Percentiles rank a stretch among this genome's conserved stretches.
Evolutionary conservation across 2,888 invertebrate genomes (phyloP).

Genomic region (Bombylius major): DNA sequence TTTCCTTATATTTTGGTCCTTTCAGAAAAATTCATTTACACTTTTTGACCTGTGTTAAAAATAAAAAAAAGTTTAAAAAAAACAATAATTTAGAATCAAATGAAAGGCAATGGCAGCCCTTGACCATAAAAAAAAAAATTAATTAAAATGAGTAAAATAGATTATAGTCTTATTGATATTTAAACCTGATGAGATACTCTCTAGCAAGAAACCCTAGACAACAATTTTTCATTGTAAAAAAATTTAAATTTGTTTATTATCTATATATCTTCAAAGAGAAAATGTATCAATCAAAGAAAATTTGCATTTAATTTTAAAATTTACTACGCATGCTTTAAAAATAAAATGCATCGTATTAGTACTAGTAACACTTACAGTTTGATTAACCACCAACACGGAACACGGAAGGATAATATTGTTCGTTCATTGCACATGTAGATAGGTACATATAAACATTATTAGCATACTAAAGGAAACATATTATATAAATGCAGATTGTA

Average conservation of each 20-base stretch:
- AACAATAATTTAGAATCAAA: too few relatives aligned
- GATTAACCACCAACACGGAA: not conserved
- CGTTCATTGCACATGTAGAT: not conserved
- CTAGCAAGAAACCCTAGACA: not conserved
- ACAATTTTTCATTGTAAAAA: not conserved
- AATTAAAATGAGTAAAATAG: too few relatives aligned
- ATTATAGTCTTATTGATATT: not conserved
- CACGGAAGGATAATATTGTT: too few relatives aligned
- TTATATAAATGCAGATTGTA: too few relatives aligned
- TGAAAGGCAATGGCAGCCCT: too few relatives aligned
- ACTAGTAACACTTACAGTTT: not conserved
- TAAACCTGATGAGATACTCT: not conserved
- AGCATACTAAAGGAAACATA: not conserved
- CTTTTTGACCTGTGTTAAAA: too few relatives aligned
- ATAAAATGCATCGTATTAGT: not conserved
- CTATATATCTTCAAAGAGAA: too few relatives aligned
- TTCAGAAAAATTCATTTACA: too few relatives aligned
- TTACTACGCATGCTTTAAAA: not conserved
- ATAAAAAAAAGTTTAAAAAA: too few relatives aligned
- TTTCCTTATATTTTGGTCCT: too few relatives aligned
- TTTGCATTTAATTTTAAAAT: not conserved
- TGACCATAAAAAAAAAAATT: too few relatives aligned
- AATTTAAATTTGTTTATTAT: too few relatives aligned
- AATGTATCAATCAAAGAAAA: not conserved
- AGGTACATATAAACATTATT: not conserved